A percentile compares a stretch with the other conserved stretches of the same genome.
These are phyloP conservation scores for Lepidostoma basale DNA, from an alignment of 1,140 invertebrate species.

Conservation along the genomic window DNA sequence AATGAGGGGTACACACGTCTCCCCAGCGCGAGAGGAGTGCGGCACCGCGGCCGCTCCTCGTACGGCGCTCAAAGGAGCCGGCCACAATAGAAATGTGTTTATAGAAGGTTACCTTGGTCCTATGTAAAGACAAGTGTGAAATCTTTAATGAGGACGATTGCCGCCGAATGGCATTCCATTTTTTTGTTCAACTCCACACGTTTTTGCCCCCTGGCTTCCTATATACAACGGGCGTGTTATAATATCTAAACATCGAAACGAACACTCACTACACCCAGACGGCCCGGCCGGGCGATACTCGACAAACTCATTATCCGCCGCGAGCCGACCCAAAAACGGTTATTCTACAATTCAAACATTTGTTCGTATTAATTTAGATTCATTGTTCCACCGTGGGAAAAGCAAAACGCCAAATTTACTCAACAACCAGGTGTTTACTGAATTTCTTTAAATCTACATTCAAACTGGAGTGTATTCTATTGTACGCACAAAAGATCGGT, in stretches of 20 bases:
- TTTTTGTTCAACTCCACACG: conserved; percentile 21
- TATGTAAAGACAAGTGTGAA: conserved; percentile 45
- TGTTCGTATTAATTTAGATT: background rate
- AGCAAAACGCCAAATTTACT: background rate
- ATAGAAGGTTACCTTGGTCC: conserved; percentile 41
- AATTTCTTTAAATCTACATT: background rate
- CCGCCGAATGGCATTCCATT: conserved; percentile 40
- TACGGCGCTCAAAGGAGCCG: conserved; percentile 15
- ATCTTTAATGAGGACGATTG: conserved; percentile 45
- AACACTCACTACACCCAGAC: too few relatives aligned
- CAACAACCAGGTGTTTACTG: background rate
- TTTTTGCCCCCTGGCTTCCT: conserved; percentile 8
- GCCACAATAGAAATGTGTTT: conserved; percentile 40
- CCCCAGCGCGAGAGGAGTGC: background rate
- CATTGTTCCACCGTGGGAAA: conserved; percentile 23
- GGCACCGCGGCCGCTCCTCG: background rate
- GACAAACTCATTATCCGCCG: too few relatives aligned
- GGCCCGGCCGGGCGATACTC: too few relatives aligned
- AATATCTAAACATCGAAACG: too few relatives aligned
- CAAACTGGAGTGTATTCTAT: background rate
- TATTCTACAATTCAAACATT: conserved; percentile 5
- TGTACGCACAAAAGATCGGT: background rate
- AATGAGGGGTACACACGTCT: conserved; percentile 4
- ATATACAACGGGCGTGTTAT: background rate
- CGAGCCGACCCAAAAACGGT: too few relatives aligned